A percentile compares a stretch with the other conserved stretches of the same genome.
Conservation (phyloP, 2,113 vertebrate species). For the Aphelocoma coerulescens region DNA sequence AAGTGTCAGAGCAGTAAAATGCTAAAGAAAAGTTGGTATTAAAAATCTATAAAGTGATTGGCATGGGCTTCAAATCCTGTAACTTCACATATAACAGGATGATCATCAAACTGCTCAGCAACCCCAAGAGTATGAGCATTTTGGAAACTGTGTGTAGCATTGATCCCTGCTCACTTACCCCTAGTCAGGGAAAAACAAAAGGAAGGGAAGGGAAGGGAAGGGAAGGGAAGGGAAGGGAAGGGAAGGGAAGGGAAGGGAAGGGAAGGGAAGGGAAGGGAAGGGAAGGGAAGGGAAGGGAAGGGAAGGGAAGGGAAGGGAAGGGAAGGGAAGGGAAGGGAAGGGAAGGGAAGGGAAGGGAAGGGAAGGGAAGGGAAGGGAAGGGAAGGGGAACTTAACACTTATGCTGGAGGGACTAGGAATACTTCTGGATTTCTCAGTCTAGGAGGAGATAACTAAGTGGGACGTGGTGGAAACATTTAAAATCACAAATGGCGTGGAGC, state of each 20-base stretch:
- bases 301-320: no score
- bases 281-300: background rate
- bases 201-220: background rate
- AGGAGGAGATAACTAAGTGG: background rate
- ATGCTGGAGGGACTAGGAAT: background rate
- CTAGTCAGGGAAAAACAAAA: background rate
- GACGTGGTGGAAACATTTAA: background rate
- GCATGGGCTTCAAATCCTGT: background rate
- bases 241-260: background rate
- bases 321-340: background rate
- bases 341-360: background rate
- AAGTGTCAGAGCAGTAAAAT: background rate
- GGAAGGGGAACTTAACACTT: background rate
- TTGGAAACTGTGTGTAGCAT: background rate
- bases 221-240: background rate
- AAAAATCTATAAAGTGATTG: background rate
- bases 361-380: background rate
- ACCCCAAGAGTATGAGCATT: no score
- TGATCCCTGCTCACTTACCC: background rate
- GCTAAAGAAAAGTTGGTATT: background rate
- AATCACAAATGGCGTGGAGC: background rate
- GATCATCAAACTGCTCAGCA: background rate
- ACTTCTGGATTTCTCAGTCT: background rate
- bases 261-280: background rate
- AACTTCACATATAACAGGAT: background rate